phyloP scores from a whole-genome alignment of 2,113 vertebrate genomes.

The Platysternon megacephalum region DNA sequence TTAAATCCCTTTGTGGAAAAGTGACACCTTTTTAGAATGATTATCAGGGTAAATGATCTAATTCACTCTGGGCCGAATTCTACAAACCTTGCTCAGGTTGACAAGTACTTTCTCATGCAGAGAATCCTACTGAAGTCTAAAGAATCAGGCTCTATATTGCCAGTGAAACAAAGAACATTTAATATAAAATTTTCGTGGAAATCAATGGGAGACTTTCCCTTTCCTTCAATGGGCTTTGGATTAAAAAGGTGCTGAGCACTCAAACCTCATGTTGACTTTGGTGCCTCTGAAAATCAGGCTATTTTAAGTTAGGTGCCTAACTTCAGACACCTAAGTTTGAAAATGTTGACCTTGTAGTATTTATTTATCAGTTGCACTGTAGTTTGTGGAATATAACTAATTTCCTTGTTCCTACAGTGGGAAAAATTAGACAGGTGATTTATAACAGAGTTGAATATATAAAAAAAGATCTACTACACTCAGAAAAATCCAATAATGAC shows the following conservation, averaged over 20 bases:
- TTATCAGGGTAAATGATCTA: background rate
- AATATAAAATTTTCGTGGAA: background rate
- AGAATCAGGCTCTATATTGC: background rate
- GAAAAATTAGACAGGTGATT: background rate
- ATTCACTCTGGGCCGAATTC: slow-evolving; percentile 12
- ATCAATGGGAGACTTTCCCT: background rate
- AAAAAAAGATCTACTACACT: background rate
- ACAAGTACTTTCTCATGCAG: background rate
- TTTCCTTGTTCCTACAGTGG: background rate
- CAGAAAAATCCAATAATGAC: background rate
- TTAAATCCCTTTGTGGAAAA: background rate
- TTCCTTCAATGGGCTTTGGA: background rate
- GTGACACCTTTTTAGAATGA: background rate
- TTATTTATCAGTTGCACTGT: background rate
- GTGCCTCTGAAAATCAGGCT: background rate
- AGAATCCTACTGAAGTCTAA: background rate
- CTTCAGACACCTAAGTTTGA: background rate
- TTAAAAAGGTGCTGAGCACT: background rate
- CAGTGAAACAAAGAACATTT: slow-evolving; percentile 21
- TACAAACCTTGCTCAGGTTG: background rate
- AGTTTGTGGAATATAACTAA: background rate
- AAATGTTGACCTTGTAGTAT: background rate
- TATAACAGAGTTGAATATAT: background rate
- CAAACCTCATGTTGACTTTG: background rate
- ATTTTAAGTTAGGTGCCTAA: background rate